Conservation (phyloP, 53 echinoderm and acorn worm species). For the Mesocentrotus franciscanus region DNA sequence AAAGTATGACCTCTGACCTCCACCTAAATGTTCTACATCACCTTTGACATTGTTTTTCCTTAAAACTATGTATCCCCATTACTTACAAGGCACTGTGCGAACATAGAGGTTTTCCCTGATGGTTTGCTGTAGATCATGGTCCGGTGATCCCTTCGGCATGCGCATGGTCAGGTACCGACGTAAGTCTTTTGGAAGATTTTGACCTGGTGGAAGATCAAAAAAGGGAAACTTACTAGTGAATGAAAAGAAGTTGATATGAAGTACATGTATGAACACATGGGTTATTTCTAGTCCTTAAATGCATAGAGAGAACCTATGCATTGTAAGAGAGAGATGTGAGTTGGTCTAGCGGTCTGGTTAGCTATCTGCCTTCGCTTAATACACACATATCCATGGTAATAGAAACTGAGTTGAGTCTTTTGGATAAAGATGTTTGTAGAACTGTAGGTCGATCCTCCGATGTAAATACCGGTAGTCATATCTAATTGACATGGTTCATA, state of each 20-base stretch:
- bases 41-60: background rate
- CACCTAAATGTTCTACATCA: background rate
- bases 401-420: too few relatives aligned
- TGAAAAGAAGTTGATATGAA: too few relatives aligned
- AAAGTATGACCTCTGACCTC: background rate
- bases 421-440: too few relatives aligned
- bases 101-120: slow-evolving; percentile 97
- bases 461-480: too few relatives aligned
- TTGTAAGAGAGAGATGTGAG: too few relatives aligned
- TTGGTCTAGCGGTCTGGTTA: too few relatives aligned
- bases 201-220: slow-evolving; percentile 74
- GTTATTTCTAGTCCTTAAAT: background rate
- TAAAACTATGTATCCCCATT: background rate
- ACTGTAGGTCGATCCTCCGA: too few relatives aligned
- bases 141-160: slow-evolving; percentile 92
- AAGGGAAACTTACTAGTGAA: background rate
- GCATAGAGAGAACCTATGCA: background rate
- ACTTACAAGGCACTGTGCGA: slow-evolving; percentile 99
- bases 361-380: too few relatives aligned
- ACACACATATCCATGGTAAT: too few relatives aligned
- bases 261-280: background rate
- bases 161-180: slow-evolving; percentile 89
- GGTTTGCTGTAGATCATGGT: slow-evolving; percentile 96
- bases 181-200: slow-evolving; percentile 87
- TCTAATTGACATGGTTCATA: too few relatives aligned